These are phyloP conservation scores for Acipenser oxyrinchus DNA, from an alignment of 2,797 vertebrate genomes.

Conservation along the genomic window DNA sequence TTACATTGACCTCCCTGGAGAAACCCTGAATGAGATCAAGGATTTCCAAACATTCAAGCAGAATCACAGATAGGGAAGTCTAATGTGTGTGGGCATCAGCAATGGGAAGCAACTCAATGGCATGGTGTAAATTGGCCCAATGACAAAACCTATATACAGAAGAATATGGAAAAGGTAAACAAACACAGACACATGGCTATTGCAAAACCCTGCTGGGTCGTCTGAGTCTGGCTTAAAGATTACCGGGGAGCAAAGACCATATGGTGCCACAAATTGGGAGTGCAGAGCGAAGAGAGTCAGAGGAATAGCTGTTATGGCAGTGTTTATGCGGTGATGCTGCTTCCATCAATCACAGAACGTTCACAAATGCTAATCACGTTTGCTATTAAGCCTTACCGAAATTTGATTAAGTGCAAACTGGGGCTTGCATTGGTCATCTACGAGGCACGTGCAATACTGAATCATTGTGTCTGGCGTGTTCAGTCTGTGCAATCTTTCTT, in stretches of 20 bases:
- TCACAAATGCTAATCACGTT: slow-evolving; percentile 59
- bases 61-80: no score
- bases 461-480: slow-evolving; percentile 29
- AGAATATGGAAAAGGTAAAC: no score
- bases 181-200: no score
- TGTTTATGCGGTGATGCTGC: slow-evolving; percentile 21
- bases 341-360: slow-evolving; percentile 46
- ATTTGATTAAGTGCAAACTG: slow-evolving; percentile 59
- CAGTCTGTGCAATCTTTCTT: slow-evolving; percentile 9
- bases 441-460: slow-evolving; percentile 44
- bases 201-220: no score
- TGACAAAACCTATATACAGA: no score
- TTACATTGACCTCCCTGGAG: no score
- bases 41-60: no score
- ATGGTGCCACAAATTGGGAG: slow-evolving; percentile 40
- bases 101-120: no score
- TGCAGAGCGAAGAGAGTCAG: slow-evolving; percentile 9
- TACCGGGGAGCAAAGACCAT: slow-evolving; percentile 36
- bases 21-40: no score
- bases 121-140: no score
- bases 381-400: slow-evolving; percentile 43
- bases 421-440: slow-evolving; percentile 47
- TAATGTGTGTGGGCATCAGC: no score
- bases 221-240: slow-evolving; percentile 12
- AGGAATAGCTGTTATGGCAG: background rate